Percentiles rank a stretch among this genome's conserved stretches.
Conservation (phyloP, 2,888 invertebrate genomes). For the Drosophila barbarae region DNA sequence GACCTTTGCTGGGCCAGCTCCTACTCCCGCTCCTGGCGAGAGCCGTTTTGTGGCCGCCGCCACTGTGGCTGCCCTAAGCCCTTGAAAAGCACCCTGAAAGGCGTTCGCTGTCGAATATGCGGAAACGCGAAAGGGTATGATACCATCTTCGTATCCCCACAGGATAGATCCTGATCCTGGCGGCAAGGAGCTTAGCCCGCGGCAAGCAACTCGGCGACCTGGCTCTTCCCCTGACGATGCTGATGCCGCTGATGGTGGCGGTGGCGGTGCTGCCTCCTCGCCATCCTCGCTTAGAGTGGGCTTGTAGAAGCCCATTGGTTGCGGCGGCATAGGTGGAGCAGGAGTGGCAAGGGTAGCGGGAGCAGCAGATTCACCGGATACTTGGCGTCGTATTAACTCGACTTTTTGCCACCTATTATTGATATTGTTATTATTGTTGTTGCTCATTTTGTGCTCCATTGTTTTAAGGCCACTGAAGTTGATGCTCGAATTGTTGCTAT, state of each 20-base stretch:
- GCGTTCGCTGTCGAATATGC: neutral
- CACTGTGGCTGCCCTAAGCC: neutral
- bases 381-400: slow-evolving; percentile 31
- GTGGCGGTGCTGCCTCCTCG: neutral
- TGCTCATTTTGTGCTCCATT: slow-evolving; percentile 54
- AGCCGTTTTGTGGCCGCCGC: neutral
- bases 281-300: slow-evolving; percentile 2
- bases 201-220: neutral
- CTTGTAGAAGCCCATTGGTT: slow-evolving; percentile 10
- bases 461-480: slow-evolving; percentile 44
- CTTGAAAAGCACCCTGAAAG: slow-evolving; percentile 1
- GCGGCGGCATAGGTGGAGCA: neutral
- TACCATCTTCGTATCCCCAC: neutral
- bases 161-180: neutral
- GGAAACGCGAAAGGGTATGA: neutral
- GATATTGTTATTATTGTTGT: slow-evolving; percentile 29
- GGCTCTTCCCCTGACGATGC: neutral
- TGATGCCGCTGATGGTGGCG: neutral
- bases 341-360: neutral
- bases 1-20: neutral
- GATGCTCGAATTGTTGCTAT: slow-evolving; percentile 23
- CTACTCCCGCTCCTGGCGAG: neutral
- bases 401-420: slow-evolving; percentile 25
- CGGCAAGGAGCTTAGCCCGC: neutral
- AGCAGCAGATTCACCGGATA: slow-evolving; percentile 2